Evolutionary conservation across 2,113 vertebrate species (phyloP).

Genomic region (Etheostoma cragini): DNA sequence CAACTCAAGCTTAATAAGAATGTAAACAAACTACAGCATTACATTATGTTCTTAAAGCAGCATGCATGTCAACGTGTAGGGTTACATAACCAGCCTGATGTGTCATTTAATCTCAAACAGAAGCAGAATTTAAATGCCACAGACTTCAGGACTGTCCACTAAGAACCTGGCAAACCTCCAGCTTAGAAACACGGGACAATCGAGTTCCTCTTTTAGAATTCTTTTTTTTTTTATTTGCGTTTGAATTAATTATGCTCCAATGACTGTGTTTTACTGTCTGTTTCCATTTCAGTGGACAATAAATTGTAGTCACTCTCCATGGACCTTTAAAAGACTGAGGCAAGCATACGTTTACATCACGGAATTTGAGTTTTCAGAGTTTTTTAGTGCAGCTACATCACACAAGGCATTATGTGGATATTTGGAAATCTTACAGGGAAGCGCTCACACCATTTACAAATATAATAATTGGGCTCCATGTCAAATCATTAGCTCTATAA

Average conservation of each 20-base stretch:
- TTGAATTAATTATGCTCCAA: neutral
- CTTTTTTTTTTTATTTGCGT: neutral
- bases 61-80: constrained; percentile 4
- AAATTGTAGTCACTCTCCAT: neutral
- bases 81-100: constrained; percentile 49
- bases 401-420: neutral
- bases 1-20: constrained; percentile 6
- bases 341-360: neutral
- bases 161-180: neutral
- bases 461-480: neutral
- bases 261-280: constrained; percentile 38
- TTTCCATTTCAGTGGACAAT: constrained; percentile 38
- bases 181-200: neutral
- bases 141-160: neutral
- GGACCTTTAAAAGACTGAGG: neutral
- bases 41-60: neutral
- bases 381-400: neutral
- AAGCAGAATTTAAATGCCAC: constrained; percentile 20
- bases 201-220: neutral
- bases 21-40: neutral
- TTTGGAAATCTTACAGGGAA: neutral
- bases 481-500: neutral
- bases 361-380: neutral
- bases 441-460: neutral
- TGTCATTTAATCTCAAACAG: constrained; percentile 18